Evolutionary conservation across 2,888 invertebrate genomes (phyloP).

Genomic region (Seira sanloemensis): DNA sequence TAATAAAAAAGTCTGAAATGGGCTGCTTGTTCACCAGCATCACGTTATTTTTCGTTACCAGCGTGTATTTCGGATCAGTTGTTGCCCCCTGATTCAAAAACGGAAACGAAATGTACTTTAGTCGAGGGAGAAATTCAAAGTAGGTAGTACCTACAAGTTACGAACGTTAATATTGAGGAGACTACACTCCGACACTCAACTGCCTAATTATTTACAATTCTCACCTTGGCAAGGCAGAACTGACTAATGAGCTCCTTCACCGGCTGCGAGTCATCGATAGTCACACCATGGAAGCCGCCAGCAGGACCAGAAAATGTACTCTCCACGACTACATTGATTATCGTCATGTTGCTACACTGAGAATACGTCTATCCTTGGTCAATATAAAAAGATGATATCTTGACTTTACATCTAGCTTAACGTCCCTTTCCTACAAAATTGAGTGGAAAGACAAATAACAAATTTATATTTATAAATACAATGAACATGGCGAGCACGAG

Average conservation of each 20-base stretch:
- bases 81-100: conserved; percentile 22
- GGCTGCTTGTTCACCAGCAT: conserved; percentile 45
- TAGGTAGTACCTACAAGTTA: too few species aligned
- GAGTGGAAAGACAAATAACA: too few species aligned
- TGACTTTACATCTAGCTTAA: too few species aligned
- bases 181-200: background rate
- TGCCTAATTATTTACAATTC: too few species aligned
- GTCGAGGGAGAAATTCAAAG: too few species aligned
- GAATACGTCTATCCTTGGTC: background rate
- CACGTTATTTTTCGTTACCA: conserved; percentile 42
- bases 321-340: conserved; percentile 69
- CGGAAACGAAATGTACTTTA: too few species aligned
- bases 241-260: conserved; percentile 71
- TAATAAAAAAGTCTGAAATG: conserved; percentile 38
- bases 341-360: conserved; percentile 63
- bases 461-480: too few species aligned
- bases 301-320: conserved; percentile 70
- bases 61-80: conserved; percentile 19
- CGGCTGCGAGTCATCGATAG: conserved; percentile 63
- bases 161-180: too few species aligned
- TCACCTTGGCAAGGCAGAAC: conserved; percentile 70
- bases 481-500: too few species aligned
- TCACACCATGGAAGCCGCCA: conserved; percentile 67
- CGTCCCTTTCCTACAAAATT: too few species aligned
- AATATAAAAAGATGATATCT: too few species aligned